Evolutionary conservation across 2,797 vertebrate genomes (phyloP).

Genomic region (Mallotus villosus): DNA sequence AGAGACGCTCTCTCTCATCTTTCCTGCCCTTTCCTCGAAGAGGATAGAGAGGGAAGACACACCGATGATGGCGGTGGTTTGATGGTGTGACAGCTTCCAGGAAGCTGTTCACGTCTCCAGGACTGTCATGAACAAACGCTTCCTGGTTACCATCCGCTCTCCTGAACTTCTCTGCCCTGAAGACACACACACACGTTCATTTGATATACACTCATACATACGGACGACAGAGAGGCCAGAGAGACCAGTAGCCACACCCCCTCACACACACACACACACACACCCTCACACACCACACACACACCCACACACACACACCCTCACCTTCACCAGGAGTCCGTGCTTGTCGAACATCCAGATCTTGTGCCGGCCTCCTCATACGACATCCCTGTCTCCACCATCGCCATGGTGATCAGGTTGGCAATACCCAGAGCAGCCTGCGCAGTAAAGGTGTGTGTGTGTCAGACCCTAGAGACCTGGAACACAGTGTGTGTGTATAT

Average conservation of each 20-base stretch:
- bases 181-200: slow-evolving; percentile 4
- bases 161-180: slow-evolving; percentile 80
- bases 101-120: slow-evolving; percentile 80
- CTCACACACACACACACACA: neutral
- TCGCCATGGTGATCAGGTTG: slow-evolving; percentile 94
- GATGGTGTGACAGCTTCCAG: slow-evolving; percentile 89
- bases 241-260: no score
- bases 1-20: no score
- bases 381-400: slow-evolving; percentile 85
- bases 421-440: slow-evolving; percentile 96
- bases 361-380: slow-evolving; percentile 79
- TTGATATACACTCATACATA: neutral
- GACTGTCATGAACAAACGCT: slow-evolving; percentile 81
- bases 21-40: no score
- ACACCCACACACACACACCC: neutral
- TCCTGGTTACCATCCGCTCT: slow-evolving; percentile 86
- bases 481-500: no score
- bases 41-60: slow-evolving; percentile 28
- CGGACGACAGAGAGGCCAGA: neutral
- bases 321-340: slow-evolving; percentile 88
- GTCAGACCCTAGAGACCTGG: no score
- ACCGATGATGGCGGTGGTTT: slow-evolving; percentile 94
- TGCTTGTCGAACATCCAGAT: slow-evolving; percentile 97
- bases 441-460: slow-evolving; percentile 6
- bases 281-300: slow-evolving; percentile 70